These are phyloP conservation scores for Oreonectes daqikongensis DNA, from an alignment of 2,797 vertebrate genomes.

Conservation along the genomic window DNA sequence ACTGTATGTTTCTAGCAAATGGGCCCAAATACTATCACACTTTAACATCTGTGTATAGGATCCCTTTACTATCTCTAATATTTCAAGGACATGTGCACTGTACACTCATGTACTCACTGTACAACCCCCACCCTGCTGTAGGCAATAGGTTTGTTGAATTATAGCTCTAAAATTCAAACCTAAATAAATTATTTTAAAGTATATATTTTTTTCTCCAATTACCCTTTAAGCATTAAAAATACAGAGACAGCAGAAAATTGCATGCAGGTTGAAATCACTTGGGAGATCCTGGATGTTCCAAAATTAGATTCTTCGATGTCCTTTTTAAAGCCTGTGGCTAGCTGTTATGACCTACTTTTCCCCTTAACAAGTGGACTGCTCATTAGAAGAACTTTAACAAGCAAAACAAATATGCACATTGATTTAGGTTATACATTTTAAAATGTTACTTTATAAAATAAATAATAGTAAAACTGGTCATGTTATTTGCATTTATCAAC, in stretches of 20 bases:
- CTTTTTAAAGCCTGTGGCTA: constrained; percentile 40
- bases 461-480: too few relatives aligned
- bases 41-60: too few relatives aligned
- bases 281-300: constrained; percentile 51
- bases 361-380: neutral
- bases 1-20: too few relatives aligned
- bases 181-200: neutral
- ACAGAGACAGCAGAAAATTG: constrained; percentile 1
- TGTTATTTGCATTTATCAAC: too few relatives aligned
- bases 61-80: too few relatives aligned
- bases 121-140: neutral
- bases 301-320: constrained; percentile 60
- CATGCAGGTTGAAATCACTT: constrained; percentile 35
- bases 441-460: too few relatives aligned
- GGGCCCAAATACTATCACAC: too few relatives aligned
- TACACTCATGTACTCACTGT: too few relatives aligned
- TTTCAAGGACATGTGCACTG: too few relatives aligned
- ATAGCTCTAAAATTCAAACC: constrained; percentile 8
- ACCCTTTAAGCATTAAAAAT: constrained; percentile 26
- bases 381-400: too few relatives aligned
- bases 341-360: constrained; percentile 60
- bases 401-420: too few relatives aligned
- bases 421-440: too few relatives aligned
- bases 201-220: neutral
- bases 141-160: constrained; percentile 30